phyloP scores from a whole-genome alignment of 2,888 invertebrate species.

The Petrolisthes manimaculis region DNA sequence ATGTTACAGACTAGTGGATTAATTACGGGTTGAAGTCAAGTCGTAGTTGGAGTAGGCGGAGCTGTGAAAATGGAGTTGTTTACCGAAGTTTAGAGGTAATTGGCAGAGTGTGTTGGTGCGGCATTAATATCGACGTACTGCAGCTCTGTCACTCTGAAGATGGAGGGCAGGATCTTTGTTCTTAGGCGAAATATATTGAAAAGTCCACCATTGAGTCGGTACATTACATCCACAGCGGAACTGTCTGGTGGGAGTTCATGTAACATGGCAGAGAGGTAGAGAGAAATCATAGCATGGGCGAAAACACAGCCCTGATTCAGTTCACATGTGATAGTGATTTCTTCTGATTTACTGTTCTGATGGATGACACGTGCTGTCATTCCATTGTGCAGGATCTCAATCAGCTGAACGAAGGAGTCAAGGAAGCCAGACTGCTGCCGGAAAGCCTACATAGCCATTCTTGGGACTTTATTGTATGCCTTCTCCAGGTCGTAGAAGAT shows the following conservation, averaged over 20 bases:
- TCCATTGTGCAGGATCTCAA: conserved; percentile 4
- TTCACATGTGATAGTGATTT: neutral
- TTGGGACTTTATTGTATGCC: neutral
- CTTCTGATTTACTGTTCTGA: neutral
- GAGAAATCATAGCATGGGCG: neutral
- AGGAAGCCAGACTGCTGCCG: neutral
- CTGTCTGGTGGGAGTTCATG: neutral
- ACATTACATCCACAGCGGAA: neutral
- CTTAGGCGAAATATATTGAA: conserved; percentile 4
- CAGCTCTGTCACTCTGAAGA: neutral
- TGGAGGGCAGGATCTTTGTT: neutral
- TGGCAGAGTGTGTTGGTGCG: neutral
- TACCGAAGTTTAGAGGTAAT: neutral
- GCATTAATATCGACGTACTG: neutral
- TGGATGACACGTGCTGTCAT: neutral
- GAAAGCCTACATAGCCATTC: conserved; percentile 7
- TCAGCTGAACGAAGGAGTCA: neutral
- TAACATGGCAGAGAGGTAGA: conserved; percentile 26
- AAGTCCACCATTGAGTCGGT: conserved; percentile 12
- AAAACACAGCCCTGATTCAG: conserved; percentile 23
- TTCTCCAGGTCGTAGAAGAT: conserved; percentile 13
- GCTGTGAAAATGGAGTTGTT: neutral
- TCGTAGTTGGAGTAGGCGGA: too few relatives aligned
- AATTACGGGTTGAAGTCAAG: neutral
- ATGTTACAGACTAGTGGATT: neutral